Percentiles rank a stretch among this genome's conserved stretches.
phyloP scores from a whole-genome alignment of 2,113 vertebrate genomes.

The Phocoena sinus region DNA sequence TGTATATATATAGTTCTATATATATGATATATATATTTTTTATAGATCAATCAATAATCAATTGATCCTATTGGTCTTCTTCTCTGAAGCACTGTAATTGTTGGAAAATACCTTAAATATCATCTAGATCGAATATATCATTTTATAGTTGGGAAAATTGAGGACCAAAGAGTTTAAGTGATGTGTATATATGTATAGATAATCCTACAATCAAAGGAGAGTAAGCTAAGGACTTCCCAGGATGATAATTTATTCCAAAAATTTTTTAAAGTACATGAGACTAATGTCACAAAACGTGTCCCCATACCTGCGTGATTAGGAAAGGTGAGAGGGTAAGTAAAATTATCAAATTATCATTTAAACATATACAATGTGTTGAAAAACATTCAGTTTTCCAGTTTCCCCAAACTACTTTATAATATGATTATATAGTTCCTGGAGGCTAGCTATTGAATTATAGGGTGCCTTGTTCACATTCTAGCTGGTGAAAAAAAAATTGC shows the following conservation, averaged over 20 bases:
- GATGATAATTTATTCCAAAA: not conserved
- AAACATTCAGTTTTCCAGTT: slow-evolving; percentile 75
- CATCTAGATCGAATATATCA: not conserved
- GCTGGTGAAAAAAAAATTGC: slow-evolving; percentile 73
- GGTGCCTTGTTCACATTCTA: slow-evolving; percentile 72
- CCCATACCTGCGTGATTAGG: not conserved
- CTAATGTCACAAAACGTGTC: slow-evolving; percentile 3
- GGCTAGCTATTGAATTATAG: slow-evolving; percentile 82
- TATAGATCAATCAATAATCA: not conserved
- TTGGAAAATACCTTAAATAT: not conserved
- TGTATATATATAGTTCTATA: not conserved
- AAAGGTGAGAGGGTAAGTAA: slow-evolving; percentile 45
- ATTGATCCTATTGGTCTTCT: not conserved
- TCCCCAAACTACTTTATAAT: slow-evolving; percentile 75
- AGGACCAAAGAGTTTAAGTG: not conserved
- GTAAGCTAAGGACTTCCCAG: not conserved
- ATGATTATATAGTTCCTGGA: slow-evolving; percentile 80
- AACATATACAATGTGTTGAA: slow-evolving; percentile 73
- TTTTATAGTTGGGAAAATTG: not conserved
- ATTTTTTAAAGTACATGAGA: not conserved
- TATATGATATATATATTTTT: not conserved
- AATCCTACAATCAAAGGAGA: not conserved
- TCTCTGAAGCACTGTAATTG: not conserved
- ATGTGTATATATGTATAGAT: not conserved
- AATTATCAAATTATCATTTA: slow-evolving; percentile 57